These are phyloP conservation scores for Montipora sp. DNA, from an alignment of 64 coral and sea anemone species.

Conservation along the genomic window DNA sequence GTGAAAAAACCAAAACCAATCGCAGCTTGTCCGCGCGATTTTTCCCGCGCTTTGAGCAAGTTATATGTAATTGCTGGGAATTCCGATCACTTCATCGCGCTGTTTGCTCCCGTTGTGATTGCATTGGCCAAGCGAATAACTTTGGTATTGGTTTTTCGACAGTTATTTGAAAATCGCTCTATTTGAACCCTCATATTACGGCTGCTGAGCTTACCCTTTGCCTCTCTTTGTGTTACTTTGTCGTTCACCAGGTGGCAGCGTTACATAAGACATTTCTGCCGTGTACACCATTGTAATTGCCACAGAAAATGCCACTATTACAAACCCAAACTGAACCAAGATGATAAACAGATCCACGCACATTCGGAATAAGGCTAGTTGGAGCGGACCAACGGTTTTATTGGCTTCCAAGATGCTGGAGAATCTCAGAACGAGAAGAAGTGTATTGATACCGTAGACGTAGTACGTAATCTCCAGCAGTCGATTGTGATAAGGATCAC, in stretches of 20 bases:
- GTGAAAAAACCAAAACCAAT: too few species aligned
- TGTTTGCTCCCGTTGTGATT: too few species aligned
- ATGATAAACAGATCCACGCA: constrained; percentile 35
- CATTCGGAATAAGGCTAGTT: constrained; percentile 62
- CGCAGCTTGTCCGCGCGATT: too few species aligned
- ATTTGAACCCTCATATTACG: too few species aligned
- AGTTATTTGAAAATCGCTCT: too few species aligned
- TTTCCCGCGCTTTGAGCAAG: too few species aligned
- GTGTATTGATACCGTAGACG: constrained; percentile 27
- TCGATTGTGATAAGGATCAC: constrained; percentile 7
- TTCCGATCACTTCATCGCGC: too few species aligned
- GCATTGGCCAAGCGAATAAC: too few species aligned
- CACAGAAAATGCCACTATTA: constrained; percentile 60
- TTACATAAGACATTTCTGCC: constrained; percentile 30
- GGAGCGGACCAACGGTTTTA: constrained; percentile 43
- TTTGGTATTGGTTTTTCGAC: too few species aligned
- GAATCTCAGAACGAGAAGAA: constrained; percentile 24
- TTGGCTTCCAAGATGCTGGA: constrained; percentile 46
- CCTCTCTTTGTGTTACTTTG: neutral
- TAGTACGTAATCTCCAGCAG: constrained; percentile 2
- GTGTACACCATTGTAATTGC: constrained; percentile 58
- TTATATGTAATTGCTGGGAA: too few species aligned
- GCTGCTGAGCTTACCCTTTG: neutral
- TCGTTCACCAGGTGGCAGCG: neutral
- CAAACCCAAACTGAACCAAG: constrained; percentile 46